These are phyloP conservation scores for Chamaea fasciata DNA, from an alignment of 2,113 vertebrate genomes.

Conservation along the genomic window DNA sequence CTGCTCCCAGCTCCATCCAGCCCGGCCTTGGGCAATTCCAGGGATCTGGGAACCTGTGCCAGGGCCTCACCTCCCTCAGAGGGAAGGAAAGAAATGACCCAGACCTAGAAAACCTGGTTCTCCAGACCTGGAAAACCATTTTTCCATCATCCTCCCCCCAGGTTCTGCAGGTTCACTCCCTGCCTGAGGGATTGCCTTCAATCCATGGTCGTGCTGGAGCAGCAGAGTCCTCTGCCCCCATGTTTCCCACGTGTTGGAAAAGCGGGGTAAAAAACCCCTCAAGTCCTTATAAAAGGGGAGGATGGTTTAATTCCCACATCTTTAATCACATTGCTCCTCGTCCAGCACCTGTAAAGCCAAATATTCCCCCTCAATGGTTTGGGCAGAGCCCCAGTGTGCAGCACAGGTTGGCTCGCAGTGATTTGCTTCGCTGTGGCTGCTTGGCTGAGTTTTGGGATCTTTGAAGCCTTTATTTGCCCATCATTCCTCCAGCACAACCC, in stretches of 20 bases:
- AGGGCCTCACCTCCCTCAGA: too few relatives aligned
- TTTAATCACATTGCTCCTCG: neutral
- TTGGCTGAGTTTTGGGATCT: neutral
- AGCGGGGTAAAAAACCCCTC: neutral
- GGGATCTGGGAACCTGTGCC: too few relatives aligned
- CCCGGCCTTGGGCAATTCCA: neutral
- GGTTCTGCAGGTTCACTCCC: neutral
- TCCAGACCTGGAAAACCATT: too few relatives aligned
- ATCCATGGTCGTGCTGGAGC: too few relatives aligned
- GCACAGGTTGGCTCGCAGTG: neutral
- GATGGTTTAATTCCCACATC: neutral
- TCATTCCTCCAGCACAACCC: neutral
- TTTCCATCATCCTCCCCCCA: rapidly evolving
- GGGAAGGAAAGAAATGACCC: too few relatives aligned
- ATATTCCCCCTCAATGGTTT: rapidly evolving
- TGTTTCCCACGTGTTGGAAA: rapidly evolving
- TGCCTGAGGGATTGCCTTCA: too few relatives aligned
- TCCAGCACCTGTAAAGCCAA: neutral
- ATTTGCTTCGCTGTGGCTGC: rapidly evolving
- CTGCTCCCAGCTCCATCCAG: neutral
- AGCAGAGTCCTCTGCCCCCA: neutral
- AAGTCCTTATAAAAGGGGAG: neutral
- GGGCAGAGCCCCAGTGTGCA: neutral
- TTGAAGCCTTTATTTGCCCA: neutral
- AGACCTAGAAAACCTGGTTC: too few relatives aligned